phyloP scores from a whole-genome alignment of 2,888 invertebrate genomes.

The Epinotia bilunana region DNA sequence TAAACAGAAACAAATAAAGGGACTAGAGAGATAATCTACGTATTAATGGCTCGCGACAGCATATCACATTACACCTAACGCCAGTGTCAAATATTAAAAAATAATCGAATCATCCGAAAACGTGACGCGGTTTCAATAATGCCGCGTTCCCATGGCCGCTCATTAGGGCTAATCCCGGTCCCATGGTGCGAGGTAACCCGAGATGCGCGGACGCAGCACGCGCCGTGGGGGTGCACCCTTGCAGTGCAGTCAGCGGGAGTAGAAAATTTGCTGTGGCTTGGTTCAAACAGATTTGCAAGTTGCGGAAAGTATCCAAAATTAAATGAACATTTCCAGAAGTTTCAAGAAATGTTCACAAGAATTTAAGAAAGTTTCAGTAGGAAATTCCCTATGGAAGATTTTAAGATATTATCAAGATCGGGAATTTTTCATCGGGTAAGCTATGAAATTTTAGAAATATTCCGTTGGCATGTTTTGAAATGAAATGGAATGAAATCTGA shows the following conservation, averaged over 20 bases:
- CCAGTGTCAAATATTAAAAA: constrained; percentile 31
- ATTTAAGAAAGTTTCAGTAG: too few relatives aligned
- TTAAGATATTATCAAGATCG: too few relatives aligned
- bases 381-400: too few relatives aligned
- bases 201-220: constrained; percentile 37
- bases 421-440: too few relatives aligned
- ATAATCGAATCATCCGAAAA: constrained; percentile 25
- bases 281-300: too few relatives aligned
- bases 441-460: too few relatives aligned
- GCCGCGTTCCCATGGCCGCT: constrained; percentile 55
- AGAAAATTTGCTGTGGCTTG: background rate
- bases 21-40: background rate
- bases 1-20: background rate
- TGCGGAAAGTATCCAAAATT: too few relatives aligned
- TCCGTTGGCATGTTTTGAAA: too few relatives aligned
- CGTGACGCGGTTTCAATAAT: constrained; percentile 52
- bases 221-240: constrained; percentile 16
- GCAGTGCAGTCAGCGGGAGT: background rate
- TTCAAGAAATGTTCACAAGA: too few relatives aligned
- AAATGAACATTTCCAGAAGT: too few relatives aligned
- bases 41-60: constrained; percentile 3
- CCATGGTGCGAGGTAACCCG: constrained; percentile 35
- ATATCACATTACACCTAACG: constrained; percentile 20
- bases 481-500: too few relatives aligned
- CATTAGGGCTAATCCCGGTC: constrained; percentile 69